Base-by-base conservation (phyloP, 2,797 vertebrate species). In the Agapornis canus region DNA sequence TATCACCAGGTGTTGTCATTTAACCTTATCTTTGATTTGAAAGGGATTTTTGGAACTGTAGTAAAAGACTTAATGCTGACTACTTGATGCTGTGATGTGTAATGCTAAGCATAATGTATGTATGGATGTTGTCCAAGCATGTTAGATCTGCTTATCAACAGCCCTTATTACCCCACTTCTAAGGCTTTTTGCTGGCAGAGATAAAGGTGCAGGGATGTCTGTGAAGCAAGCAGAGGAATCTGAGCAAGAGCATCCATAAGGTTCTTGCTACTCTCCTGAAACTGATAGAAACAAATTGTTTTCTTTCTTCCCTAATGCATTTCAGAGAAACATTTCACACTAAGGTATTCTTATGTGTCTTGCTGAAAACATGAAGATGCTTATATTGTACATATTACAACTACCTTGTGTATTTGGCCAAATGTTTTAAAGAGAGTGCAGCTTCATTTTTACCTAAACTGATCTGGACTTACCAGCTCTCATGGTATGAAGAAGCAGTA, bases 401-500 rank as follows among this genome's bases (percentile, higher is more conserved):
- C n/a, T 60, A 42, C 15, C 42, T 25, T 9, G 25, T 32, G 23
- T 5, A 18, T 63, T 71, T 85, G 60, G 27, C 31, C n/a, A 63
- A 78, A 35, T 1, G 2, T 8, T 19, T 54, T 57, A 68, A 57
- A 82, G 20, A 21, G 13, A 86, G 12, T 11, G 3, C 8, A 86
- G 21, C 39, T 80, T 27, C 15, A 43, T 42, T 89, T 83, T 40
- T 22, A 82, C 32, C 19, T 60, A 8, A 76, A 32, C 3, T 20
- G 25, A 76, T 49, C 19, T 68, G 71, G 59, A 97, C 98, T 98
- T 96, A 98, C 98, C 96, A 17, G 73, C 57, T 63, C 12, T 81
- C 56, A 95, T 64, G 76, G 77, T 11, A 10, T 77, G 64, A 54
- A 97, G 70, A 31, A 97, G 57, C 43, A 98, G 88, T 31, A 97